Conservation (phyloP, 2,797 vertebrate species). For the Squalus acanthias region DNA sequence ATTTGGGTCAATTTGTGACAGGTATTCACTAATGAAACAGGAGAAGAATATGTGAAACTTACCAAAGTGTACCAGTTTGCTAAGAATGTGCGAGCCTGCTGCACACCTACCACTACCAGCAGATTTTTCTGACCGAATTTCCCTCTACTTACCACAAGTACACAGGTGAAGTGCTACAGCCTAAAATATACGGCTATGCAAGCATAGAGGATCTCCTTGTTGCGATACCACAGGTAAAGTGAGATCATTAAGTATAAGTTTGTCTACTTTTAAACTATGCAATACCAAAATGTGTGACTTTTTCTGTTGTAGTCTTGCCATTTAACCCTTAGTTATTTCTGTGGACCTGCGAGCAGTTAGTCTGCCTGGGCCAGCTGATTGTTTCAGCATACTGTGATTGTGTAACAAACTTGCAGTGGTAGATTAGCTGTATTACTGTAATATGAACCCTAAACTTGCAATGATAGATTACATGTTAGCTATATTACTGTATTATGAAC, state of each 20-base stretch:
- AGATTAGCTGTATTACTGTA: not conserved
- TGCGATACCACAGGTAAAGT: constrained; percentile 81
- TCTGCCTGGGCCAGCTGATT: not conserved
- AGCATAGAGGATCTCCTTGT: constrained; percentile 80
- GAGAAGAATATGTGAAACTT: constrained; percentile 75
- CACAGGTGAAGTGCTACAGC: constrained; percentile 71
- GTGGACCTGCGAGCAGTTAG: not conserved
- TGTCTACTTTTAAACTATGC: not conserved
- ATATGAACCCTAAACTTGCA: not conserved
- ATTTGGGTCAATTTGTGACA: constrained; percentile 46
- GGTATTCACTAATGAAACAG: constrained; percentile 67
- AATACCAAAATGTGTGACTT: constrained; percentile 42
- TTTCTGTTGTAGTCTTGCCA: not conserved
- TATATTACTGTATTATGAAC: not conserved
- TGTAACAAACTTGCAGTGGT: not conserved
- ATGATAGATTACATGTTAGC: not conserved
- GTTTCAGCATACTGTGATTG: not conserved
- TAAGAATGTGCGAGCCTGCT: constrained; percentile 80
- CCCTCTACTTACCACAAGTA: constrained; percentile 80
- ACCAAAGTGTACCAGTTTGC: constrained; percentile 88
- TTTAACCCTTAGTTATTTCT: not conserved
- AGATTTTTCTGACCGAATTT: constrained; percentile 94
- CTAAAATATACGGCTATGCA: constrained; percentile 73
- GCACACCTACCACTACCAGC: constrained; percentile 96
- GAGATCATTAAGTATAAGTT: constrained; percentile 12